These are phyloP conservation scores for Corvus cornix DNA, from an alignment of 2,113 vertebrate species.

Conservation along the genomic window DNA sequence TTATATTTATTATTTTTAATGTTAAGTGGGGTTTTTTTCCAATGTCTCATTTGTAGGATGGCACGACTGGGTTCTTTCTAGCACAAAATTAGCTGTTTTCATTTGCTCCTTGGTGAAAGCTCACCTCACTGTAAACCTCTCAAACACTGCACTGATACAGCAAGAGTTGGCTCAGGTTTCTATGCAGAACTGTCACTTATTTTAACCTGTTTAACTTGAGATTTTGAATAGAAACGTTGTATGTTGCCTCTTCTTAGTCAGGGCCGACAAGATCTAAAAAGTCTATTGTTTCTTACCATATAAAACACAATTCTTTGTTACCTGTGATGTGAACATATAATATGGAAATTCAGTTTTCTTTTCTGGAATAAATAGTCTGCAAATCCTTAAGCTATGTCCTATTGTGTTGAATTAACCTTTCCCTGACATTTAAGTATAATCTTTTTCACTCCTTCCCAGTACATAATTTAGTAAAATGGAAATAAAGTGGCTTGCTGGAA, in stretches of 20 bases:
- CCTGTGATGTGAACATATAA: background rate
- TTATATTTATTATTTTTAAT: background rate
- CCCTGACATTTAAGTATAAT: conserved; percentile 62
- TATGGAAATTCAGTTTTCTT: conserved; percentile 23
- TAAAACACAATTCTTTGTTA: background rate
- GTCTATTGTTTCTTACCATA: background rate
- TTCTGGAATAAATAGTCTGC: conserved; percentile 30
- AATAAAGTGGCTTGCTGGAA: conserved; percentile 28
- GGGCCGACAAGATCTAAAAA: background rate
- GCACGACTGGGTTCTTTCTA: background rate
- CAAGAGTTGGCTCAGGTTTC: background rate
- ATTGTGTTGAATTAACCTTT: conserved; percentile 68
- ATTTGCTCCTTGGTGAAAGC: background rate
- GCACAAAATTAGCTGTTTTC: background rate
- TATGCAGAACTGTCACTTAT: background rate
- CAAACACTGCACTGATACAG: fast-evolving
- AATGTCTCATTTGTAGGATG: background rate
- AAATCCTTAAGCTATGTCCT: background rate
- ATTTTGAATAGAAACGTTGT: background rate
- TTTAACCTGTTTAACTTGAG: background rate
- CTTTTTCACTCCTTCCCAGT: conserved; percentile 47
- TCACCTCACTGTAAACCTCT: background rate
- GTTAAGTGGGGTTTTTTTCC: background rate
- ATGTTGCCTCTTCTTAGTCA: background rate
- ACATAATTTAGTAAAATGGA: conserved; percentile 64